Conservation (phyloP, 2,797 vertebrate species). For the Onychomys leucogaster region DNA sequence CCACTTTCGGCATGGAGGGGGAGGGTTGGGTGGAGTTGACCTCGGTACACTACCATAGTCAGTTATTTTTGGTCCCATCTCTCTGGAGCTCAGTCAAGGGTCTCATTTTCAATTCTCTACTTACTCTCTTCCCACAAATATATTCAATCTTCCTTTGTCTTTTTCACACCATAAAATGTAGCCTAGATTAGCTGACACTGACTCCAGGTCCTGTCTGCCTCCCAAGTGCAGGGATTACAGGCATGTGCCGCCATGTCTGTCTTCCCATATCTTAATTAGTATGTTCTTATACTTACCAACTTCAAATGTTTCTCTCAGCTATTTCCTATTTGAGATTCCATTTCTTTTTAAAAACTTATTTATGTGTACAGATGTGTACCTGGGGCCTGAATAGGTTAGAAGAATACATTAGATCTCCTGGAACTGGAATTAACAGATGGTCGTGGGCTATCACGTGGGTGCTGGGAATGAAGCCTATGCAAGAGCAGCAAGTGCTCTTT, state of each 20-base stretch:
- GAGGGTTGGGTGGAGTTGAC: neutral
- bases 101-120: neutral
- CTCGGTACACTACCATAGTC: neutral
- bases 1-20: neutral
- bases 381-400: neutral
- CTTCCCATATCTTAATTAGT: neutral
- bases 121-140: constrained; percentile 32
- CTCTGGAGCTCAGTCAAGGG: neutral
- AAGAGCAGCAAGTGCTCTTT: neutral
- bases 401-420: neutral
- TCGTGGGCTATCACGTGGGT: neutral
- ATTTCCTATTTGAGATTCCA: constrained; percentile 42
- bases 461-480: neutral
- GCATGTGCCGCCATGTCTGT: neutral
- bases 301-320: constrained; percentile 11
- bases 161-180: neutral
- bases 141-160: neutral
- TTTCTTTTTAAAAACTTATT: neutral
- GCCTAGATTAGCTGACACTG: neutral
- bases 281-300: neutral
- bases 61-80: neutral
- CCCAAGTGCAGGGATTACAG: neutral
- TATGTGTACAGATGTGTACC: neutral
- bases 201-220: neutral
- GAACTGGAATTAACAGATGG: too few species aligned